Percentiles rank a stretch among this genome's conserved stretches.
phyloP scores from a whole-genome alignment of 2,888 invertebrate genomes.

The Megastigmus dorsalis region DNA sequence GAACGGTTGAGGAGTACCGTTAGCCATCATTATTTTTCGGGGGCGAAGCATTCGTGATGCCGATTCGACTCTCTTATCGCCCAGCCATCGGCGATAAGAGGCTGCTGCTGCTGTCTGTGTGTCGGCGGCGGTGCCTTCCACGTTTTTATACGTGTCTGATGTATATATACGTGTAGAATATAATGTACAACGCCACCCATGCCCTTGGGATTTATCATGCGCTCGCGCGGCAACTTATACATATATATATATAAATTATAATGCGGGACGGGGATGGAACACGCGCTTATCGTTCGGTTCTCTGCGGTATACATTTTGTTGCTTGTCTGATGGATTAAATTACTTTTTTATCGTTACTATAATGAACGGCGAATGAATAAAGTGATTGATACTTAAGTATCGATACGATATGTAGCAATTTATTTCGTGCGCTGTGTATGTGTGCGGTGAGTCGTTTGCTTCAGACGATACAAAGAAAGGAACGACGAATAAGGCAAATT shows the following conservation, averaged over 20 bases:
- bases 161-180: not conserved
- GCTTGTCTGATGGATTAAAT: conserved; percentile 5
- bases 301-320: conserved; percentile 11
- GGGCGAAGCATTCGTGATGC: conserved; percentile 56
- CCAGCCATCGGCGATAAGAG: conserved; percentile 58
- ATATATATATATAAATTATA: conserved; percentile 22
- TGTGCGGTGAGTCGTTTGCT: not conserved
- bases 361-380: not conserved
- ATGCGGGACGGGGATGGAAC: not conserved
- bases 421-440: too few species aligned
- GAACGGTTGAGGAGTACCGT: conserved; percentile 51
- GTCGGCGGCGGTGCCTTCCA: conserved; percentile 6
- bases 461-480: too few species aligned
- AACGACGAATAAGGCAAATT: too few species aligned
- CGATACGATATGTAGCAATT: too few species aligned
- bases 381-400: not conserved
- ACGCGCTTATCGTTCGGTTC: conserved; percentile 24
- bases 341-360: not conserved
- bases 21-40: conserved; percentile 65
- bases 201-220: conserved; percentile 21
- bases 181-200: conserved; percentile 10
- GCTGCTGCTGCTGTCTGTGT: too few species aligned
- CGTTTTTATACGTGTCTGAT: too few species aligned
- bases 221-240: not conserved
- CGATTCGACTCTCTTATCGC: conserved; percentile 63